Evolutionary conservation across 92 coral and sea anemone species (phyloP).

Genomic region (Epizoanthus scotinus): DNA sequence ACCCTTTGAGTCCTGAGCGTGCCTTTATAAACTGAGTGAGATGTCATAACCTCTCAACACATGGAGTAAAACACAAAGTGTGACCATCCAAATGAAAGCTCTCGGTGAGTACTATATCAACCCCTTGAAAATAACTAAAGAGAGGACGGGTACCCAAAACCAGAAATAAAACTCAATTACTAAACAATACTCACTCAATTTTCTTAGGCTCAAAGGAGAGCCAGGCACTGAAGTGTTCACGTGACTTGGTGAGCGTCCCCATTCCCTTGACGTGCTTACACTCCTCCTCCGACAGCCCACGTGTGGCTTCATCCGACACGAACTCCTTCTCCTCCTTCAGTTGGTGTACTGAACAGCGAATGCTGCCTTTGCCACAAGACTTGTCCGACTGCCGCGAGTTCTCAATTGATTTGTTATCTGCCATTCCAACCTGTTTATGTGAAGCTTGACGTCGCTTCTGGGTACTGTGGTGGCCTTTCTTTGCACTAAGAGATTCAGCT

Average conservation of each 20-base stretch:
- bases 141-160: too few relatives aligned
- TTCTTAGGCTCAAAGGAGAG: constrained; percentile 68
- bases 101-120: too few relatives aligned
- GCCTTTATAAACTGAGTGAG: too few relatives aligned
- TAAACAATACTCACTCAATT: constrained; percentile 66
- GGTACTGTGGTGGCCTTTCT: background rate
- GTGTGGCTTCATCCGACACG: constrained; percentile 39
- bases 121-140: too few relatives aligned
- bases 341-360: background rate
- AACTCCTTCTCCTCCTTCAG: background rate
- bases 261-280: constrained; percentile 57
- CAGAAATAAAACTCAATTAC: too few relatives aligned
- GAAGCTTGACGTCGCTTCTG: background rate
- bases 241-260: constrained; percentile 49
- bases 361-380: background rate
- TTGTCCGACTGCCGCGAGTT: constrained; percentile 4
- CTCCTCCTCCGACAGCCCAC: constrained; percentile 53
- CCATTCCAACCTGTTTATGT: background rate
- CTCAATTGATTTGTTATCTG: background rate
- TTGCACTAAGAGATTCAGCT: background rate
- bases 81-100: too few relatives aligned
- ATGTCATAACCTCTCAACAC: too few relatives aligned
- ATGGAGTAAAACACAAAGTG: too few relatives aligned
- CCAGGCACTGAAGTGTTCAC: constrained; percentile 75
- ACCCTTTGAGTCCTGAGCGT: too few relatives aligned